Evolutionary conservation across 1,140 invertebrate genomes (phyloP), one percentile per base, ranked within the genome.

Genomic region (Hirudo medicinalis): DNA sequence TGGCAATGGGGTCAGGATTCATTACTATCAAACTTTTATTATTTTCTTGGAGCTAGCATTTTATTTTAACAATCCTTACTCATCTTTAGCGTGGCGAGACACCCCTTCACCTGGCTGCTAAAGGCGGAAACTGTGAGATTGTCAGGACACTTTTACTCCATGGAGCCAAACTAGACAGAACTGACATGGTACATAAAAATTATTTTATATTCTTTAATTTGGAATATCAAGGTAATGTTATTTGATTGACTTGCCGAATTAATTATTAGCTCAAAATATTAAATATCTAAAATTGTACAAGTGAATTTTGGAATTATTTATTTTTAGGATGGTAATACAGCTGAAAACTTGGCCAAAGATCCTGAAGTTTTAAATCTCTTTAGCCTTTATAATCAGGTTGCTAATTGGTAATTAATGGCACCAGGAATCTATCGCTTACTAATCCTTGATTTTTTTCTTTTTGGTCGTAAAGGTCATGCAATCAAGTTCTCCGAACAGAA

Each of bases 81-180:
- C 17, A 49, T 9, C 71, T 75, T 3, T 73, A 83, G 77, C 84
- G 85, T 75, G 88, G 88, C 19, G 79, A 87, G 29, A 89, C 86
- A 77, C 88, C 90, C 1, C 78, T 91, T 32, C 90, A 91, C 77
- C 80, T 90, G 71, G 89, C 90, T 72, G 86, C 89, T 55, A 86
- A 87, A 77, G 82, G 87, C 77, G 89, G 89, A 9, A 86, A 89
- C 77, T 88, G 87, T 67, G 87, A 90, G 78, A 85, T 91, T 76
- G 88, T 89, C 32, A 84, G 88, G 75, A 87, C 87, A 78, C 82
- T 92, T 54, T 89, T 90, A 77, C 83, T 90, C 74, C 76, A 79
- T 63, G 83, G 83, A 20, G 82, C 82, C 53, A 80, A 84, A 76
- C 76, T 84, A 32, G 81, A 85, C 72, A 75, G 80, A 6, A 77